Conservation (phyloP, 2,888 invertebrate species). For the Cyclophora albipunctata region DNA sequence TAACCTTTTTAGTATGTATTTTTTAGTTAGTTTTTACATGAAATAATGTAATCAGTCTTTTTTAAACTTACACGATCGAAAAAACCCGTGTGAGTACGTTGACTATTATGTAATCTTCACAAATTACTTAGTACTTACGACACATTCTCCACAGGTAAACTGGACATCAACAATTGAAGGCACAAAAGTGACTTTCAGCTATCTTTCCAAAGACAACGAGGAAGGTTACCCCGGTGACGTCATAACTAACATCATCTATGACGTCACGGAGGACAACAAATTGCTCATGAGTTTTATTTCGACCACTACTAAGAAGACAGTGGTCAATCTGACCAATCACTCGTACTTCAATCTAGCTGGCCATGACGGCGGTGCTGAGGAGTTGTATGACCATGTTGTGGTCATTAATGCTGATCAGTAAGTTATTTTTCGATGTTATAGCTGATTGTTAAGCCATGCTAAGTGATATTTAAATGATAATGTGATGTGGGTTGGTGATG, state of each 20-base stretch:
- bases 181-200: constrained; percentile 80
- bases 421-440: constrained; percentile 16
- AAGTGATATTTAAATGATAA: too few relatives aligned
- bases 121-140: too few relatives aligned
- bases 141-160: constrained; percentile 48
- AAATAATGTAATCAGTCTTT: too few relatives aligned
- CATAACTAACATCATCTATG: constrained; percentile 80
- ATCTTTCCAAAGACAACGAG: constrained; percentile 85
- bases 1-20: too few relatives aligned
- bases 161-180: constrained; percentile 80
- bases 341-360: constrained; percentile 95
- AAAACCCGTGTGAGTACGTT: too few relatives aligned
- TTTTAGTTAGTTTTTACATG: too few relatives aligned
- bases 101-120: too few relatives aligned
- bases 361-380: constrained; percentile 79
- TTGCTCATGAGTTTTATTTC: constrained; percentile 83
- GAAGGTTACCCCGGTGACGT: constrained; percentile 94
- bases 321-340: constrained; percentile 93
- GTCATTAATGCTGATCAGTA: constrained; percentile 84
- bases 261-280: constrained; percentile 80
- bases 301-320: constrained; percentile 84
- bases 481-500: too few relatives aligned
- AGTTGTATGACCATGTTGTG: constrained; percentile 80
- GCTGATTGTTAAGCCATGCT: too few relatives aligned
- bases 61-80: too few relatives aligned